Conservation (phyloP, 2,113 vertebrate species). For the Myiozetetes cayanensis region DNA sequence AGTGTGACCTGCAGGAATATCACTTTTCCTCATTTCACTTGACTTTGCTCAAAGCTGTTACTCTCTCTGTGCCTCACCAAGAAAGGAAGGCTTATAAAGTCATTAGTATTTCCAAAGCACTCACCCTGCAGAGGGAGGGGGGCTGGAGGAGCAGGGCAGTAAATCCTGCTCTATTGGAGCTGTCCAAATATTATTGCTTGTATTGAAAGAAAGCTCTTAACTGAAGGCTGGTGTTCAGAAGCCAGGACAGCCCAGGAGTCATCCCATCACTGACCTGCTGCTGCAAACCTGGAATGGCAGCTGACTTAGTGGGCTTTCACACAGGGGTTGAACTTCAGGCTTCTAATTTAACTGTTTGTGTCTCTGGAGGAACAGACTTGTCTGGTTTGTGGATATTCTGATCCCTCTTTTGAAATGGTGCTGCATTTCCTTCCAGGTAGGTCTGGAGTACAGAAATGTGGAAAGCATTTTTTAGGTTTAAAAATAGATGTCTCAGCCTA, state of each 20-base stretch:
- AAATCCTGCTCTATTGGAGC: conserved; percentile 53
- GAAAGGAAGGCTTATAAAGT: conserved; percentile 34
- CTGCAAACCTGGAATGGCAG: background rate
- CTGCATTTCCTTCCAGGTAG: background rate
- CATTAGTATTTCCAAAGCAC: background rate
- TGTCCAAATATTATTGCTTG: conserved; percentile 57
- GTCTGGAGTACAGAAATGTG: background rate
- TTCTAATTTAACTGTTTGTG: background rate
- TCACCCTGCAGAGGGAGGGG: background rate
- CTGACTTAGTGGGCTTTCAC: background rate
- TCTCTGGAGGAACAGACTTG: background rate
- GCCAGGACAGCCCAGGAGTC: background rate
- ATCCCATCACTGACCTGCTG: background rate
- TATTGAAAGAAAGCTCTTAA: conserved; percentile 43
- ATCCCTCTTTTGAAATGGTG: background rate
- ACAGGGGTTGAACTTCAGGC: background rate
- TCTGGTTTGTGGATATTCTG: background rate
- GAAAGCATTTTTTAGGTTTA: background rate
- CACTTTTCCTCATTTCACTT: background rate
- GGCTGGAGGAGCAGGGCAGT: background rate
- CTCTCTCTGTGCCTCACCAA: conserved; percentile 5
- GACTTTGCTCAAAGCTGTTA: conserved; percentile 6
- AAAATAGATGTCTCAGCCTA: background rate
- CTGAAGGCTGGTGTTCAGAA: conserved; percentile 10
- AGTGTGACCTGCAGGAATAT: background rate